Base-by-base conservation (phyloP, 2,113 vertebrate genomes). In the Procapra przewalskii region DNA sequence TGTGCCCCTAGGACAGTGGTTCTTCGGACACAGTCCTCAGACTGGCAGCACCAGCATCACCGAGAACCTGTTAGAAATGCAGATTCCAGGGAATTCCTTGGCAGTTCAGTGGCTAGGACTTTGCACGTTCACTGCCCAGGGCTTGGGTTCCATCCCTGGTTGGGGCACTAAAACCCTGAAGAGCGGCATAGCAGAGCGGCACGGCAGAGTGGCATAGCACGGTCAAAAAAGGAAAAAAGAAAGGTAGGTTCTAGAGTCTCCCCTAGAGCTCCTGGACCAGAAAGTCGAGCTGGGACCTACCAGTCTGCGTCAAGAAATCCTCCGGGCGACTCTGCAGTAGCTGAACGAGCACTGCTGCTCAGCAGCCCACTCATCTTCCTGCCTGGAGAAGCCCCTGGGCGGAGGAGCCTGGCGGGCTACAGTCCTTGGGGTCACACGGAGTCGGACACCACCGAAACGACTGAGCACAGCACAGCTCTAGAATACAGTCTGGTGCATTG, bases 191-290 rank as follows among this genome's bases (percentile, higher is more conserved):
- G 45, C 19, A 29, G n/a, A n/a, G n/a, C n/a, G n/a, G n/a, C n/a
- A n/a, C n/a, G n/a, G n/a, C n/a, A 50, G 15, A 4, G 3, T 0
- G 14, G 43, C 27, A 10, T 2, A 17, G 45, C 19, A 29, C 1
- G 0, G 45, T 15, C 43, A 50, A 19, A 48, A 31, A 31, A 6
- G 45, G 3, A 48, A 48, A 48, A 31, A 33, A 80, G 8, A 17
- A 48, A 6, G 8, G 29, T 17, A 55, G 60, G 50, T 27, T 59
- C 71, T 54, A 7, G 54, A 55, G n/a, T 19, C 3, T 1, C 29
- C 21, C 2, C 4, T 43, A 59, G 6, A 29, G 19, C 54, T 79
- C 64, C 43, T 52, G 60, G 33, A n/a, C 50, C 40, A 43, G 60
- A 71, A 13, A 15, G 11, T 33, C 33, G 16, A 15, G 16, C 1